phyloP scores from a whole-genome alignment of 1,140 invertebrate species.

The Steinernema khuongi region DNA sequence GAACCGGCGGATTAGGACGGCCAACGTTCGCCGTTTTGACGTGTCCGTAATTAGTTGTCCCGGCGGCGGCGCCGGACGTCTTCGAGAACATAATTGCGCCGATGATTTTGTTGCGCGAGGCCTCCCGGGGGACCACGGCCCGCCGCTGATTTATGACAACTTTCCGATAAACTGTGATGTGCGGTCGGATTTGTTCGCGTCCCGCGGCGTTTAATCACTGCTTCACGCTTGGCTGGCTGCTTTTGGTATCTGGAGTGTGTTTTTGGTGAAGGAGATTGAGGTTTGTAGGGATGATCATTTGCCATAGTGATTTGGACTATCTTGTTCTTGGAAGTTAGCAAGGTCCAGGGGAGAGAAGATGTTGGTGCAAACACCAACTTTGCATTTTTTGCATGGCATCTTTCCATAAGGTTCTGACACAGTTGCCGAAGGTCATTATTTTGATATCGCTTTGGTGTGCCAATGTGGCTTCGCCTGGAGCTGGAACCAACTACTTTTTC shows the following conservation, averaged over 20 bases:
- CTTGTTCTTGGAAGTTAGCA: too few species aligned
- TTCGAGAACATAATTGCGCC: constrained; percentile 12
- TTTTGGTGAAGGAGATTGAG: not conserved
- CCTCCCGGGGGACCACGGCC: not conserved
- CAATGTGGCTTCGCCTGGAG: too few species aligned
- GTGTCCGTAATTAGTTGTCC: constrained; percentile 6
- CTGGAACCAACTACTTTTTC: too few species aligned
- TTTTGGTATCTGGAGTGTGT: too few species aligned
- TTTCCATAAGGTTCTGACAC: too few species aligned
- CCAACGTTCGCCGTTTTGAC: constrained; percentile 1
- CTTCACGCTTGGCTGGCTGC: not conserved
- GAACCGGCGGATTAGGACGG: not conserved
- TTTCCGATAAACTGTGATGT: constrained; percentile 15
- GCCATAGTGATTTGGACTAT: too few species aligned
- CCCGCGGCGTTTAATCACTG: not conserved
- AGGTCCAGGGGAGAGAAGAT: too few species aligned
- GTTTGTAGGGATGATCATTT: too few species aligned
- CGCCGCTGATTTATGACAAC: constrained; percentile 10
- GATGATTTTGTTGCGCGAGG: constrained; percentile 13
- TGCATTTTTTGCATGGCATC: too few species aligned
- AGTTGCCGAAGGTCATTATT: too few species aligned
- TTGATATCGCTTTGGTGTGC: too few species aligned
- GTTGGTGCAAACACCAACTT: too few species aligned
- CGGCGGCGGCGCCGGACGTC: not conserved
- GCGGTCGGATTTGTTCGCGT: not conserved